Evolutionary conservation across 2,797 vertebrate genomes (phyloP).

Genomic region (Rhynchotus rufescens): DNA sequence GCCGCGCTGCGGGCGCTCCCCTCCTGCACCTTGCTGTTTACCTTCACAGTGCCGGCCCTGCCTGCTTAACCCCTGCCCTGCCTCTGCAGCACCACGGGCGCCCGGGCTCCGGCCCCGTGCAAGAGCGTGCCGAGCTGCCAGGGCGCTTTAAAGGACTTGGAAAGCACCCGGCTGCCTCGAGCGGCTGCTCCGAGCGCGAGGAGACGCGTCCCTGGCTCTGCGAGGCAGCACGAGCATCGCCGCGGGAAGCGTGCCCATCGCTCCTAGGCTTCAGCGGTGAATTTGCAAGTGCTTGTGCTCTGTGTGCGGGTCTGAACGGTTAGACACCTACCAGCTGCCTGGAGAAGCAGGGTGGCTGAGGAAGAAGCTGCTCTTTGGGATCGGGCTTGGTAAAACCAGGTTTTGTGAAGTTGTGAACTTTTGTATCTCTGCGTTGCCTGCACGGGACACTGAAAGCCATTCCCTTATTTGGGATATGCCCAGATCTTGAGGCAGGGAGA

Average conservation of each 20-base stretch:
- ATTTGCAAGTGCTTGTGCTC: neutral
- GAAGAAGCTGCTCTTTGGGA: neutral
- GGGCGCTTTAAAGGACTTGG: too few relatives aligned
- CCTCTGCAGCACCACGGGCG: neutral
- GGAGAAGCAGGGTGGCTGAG: neutral
- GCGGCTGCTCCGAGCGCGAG: too few relatives aligned
- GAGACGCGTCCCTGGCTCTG: too few relatives aligned
- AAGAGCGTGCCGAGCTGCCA: too few relatives aligned
- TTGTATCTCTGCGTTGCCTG: neutral
- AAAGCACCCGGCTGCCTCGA: too few relatives aligned
- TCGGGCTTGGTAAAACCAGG: neutral
- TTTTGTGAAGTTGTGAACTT: neutral
- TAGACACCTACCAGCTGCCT: neutral
- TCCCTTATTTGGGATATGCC: constrained; percentile 67
- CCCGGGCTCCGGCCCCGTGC: too few relatives aligned
- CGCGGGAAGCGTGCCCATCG: neutral
- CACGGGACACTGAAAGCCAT: neutral
- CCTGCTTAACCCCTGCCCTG: constrained; percentile 73
- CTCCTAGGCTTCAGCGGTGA: neutral
- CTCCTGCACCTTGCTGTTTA: constrained; percentile 84
- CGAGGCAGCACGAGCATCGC: neutral
- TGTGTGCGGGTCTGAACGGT: neutral
- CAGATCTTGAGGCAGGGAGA: constrained; percentile 48
- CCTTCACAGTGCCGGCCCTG: constrained; percentile 72
- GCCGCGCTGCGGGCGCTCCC: constrained; percentile 44